Evolutionary conservation across 2,888 invertebrate genomes (phyloP).

Genomic region (Coelinius sp.): DNA sequence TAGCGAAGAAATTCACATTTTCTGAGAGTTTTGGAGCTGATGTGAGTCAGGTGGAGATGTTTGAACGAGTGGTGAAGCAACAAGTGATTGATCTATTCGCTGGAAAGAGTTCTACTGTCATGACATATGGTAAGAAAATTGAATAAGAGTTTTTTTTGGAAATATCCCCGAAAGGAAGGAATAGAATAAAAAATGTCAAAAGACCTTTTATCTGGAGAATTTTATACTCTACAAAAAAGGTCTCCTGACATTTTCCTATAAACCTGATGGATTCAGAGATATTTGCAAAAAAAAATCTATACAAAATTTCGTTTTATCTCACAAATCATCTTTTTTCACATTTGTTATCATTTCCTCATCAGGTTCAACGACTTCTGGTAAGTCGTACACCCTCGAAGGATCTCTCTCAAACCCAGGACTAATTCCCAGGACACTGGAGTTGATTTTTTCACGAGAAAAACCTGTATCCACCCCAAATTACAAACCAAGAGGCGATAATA

Average conservation of each 20-base stretch:
- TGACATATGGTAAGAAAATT: slow-evolving; percentile 5
- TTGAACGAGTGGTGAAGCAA: background rate
- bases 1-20: background rate
- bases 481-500: background rate
- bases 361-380: background rate
- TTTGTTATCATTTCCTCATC: background rate
- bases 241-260: no score
- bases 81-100: background rate
- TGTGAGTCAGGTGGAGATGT: background rate
- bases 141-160: background rate
- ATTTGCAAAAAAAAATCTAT: background rate
- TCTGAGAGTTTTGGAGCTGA: background rate
- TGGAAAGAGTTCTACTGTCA: background rate
- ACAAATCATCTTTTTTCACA: background rate
- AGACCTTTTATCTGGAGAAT: background rate
- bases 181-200: background rate
- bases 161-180: background rate
- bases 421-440: background rate
- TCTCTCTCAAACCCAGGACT: background rate
- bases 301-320: background rate
- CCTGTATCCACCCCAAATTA: background rate
- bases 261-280: no score
- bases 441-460: background rate
- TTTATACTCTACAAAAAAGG: background rate
- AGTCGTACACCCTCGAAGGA: background rate